Base-by-base conservation (phyloP, 2,888 invertebrate species). In the Nycteola revayana region DNA sequence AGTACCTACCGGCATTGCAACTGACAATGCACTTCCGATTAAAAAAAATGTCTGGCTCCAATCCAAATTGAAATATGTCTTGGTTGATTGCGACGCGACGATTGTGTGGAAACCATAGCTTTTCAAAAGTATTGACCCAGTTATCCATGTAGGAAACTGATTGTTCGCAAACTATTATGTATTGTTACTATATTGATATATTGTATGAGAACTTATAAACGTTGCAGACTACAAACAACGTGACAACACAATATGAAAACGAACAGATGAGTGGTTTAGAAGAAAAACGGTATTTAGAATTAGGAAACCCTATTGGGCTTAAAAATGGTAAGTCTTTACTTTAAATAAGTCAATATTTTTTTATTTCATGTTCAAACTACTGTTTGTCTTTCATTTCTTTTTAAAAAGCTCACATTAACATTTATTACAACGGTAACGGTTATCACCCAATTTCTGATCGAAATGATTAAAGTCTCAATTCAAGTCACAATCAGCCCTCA, bases 31-130 rank as follows among this genome's bases (percentile, higher is more conserved):
- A 71, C 36, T 66, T 36, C 65, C 48, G 44, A 66, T 48, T 45
- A 74, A 62, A 73, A 73, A 75, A 81, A 71, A 77, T 73, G 65
- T 71, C 72, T 80, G 78, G 80, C 70, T 33, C 41, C 40, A 43
- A 35, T 66, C 76, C 79, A 81, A 82, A 83, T 83, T 79, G 68
- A 83, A 75, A 80, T 73, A 70, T 71, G 61, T 75, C 68, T 76
- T 70, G 68, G 56, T 72, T 62, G 65, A 71, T 63, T 75, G 74
- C 72, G 67, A 64, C 70, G 74, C 72, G 67, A 64, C 71, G 49
- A 71, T 71, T 75, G 74, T 75, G 57, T 62, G 50, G 60, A 68
- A 71, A 61, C 60, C 49, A 65, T 61, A 47, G 62, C 55, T 71
- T 75, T 78, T 66, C 55, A 75, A 74, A 73, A 70, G 66, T 65